Conservation (phyloP, 2,888 invertebrate genomes). For the Metallyticus violacea region DNA sequence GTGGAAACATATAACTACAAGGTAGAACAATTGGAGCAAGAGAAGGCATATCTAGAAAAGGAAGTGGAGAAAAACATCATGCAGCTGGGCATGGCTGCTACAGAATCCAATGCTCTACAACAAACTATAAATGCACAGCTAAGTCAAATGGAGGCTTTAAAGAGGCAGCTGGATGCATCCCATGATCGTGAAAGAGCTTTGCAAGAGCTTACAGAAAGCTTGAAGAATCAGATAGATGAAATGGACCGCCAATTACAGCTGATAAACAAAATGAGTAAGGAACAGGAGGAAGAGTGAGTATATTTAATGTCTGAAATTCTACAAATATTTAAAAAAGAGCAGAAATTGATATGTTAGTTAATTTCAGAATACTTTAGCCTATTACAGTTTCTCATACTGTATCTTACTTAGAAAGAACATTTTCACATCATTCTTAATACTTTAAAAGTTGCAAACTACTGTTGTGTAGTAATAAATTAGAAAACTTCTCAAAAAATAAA, state of each 20-base stretch:
- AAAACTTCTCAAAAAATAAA: no score
- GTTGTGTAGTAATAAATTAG: no score
- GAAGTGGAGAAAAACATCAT: not conserved
- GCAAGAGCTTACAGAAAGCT: not conserved
- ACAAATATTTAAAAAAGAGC: no score
- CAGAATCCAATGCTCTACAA: not conserved
- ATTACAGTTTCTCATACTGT: no score
- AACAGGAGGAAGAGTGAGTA: not conserved
- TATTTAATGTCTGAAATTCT: no score
- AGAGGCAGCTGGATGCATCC: not conserved
- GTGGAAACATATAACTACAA: not conserved
- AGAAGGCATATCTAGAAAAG: not conserved
- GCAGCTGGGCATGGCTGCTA: not conserved
- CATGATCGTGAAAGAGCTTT: not conserved
- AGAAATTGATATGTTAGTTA: no score
- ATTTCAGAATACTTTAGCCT: no score
- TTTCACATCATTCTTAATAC: no score
- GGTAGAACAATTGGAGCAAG: not conserved
- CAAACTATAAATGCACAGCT: not conserved
- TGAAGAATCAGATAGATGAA: not conserved
- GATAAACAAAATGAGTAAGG: not conserved
- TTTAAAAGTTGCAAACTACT: no score
- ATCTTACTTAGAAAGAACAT: no score
- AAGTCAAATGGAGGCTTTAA: not conserved
- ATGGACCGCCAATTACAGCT: not conserved